phyloP scores from a whole-genome alignment of 2,113 vertebrate species.

The Atractosteus spatula region DNA sequence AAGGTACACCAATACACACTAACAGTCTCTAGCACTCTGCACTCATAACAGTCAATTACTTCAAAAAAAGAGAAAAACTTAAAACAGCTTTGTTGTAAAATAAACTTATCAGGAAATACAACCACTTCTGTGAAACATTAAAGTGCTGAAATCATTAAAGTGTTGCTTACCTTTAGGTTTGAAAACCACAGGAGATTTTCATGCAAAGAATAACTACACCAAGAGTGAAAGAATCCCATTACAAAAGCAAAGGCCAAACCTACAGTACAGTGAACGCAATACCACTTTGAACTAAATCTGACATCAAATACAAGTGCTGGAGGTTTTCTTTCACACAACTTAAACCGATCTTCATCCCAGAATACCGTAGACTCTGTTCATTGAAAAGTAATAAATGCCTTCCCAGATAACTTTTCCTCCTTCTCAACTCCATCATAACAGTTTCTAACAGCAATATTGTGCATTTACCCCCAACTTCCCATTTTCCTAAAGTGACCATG shows the following conservation, averaged over 20 bases:
- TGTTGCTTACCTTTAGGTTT: slow-evolving; percentile 52
- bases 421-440: background rate
- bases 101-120: no score
- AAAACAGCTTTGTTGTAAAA: background rate
- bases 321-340: background rate
- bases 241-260: slow-evolving; percentile 45
- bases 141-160: background rate
- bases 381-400: background rate
- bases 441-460: no score
- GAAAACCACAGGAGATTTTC: slow-evolving; percentile 72
- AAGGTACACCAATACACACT: no score
- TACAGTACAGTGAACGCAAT: slow-evolving; percentile 49
- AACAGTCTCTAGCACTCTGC: no score
- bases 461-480: no score
- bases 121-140: no score
- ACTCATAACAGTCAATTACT: no score
- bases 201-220: slow-evolving; percentile 51
- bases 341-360: background rate
- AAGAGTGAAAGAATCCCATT: slow-evolving; percentile 48
- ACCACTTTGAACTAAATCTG: no score
- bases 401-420: background rate
- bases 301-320: no score
- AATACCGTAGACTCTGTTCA: background rate
- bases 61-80: background rate
- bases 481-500: no score